A percentile compares a stretch with the other conserved stretches of the same genome.
Evolutionary conservation across 2,797 vertebrate genomes (phyloP).

Genomic region (Onychomys leucogaster): DNA sequence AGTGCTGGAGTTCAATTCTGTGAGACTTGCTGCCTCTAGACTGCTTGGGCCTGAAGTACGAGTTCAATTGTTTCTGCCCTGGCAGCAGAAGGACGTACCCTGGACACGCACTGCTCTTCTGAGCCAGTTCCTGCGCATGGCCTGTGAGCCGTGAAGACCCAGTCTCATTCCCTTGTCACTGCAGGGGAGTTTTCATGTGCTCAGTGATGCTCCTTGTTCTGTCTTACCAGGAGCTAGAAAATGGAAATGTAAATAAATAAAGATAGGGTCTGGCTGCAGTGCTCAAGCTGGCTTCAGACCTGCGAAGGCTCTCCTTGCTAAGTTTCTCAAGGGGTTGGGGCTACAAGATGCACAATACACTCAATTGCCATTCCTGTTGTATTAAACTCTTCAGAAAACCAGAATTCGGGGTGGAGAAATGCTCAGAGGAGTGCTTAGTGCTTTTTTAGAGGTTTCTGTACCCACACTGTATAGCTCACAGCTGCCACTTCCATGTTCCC

Average conservation of each 20-base stretch:
- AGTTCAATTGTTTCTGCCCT: neutral
- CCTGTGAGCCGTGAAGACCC: neutral
- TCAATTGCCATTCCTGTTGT: too few species aligned
- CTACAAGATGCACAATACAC: too few species aligned
- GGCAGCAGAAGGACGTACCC: too few species aligned
- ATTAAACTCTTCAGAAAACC: neutral
- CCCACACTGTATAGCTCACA: neutral
- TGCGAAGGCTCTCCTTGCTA: neutral
- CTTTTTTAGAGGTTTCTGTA: neutral
- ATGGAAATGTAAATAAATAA: neutral
- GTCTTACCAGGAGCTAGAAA: neutral
- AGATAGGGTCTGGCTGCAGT: neutral
- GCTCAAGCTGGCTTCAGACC: neutral
- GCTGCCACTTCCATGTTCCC: neutral
- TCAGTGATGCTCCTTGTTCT: neutral
- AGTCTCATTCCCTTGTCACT: neutral
- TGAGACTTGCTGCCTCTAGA: neutral
- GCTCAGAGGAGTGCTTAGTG: neutral
- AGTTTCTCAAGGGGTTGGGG: neutral
- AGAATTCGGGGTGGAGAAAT: neutral
- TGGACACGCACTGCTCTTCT: neutral
- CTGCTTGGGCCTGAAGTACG: too few species aligned
- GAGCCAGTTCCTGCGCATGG: too few species aligned
- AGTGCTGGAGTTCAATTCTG: too few species aligned
- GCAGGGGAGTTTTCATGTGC: neutral